phyloP scores from a whole-genome alignment of 2,113 vertebrate species.

The Dipodomys merriami region DNA sequence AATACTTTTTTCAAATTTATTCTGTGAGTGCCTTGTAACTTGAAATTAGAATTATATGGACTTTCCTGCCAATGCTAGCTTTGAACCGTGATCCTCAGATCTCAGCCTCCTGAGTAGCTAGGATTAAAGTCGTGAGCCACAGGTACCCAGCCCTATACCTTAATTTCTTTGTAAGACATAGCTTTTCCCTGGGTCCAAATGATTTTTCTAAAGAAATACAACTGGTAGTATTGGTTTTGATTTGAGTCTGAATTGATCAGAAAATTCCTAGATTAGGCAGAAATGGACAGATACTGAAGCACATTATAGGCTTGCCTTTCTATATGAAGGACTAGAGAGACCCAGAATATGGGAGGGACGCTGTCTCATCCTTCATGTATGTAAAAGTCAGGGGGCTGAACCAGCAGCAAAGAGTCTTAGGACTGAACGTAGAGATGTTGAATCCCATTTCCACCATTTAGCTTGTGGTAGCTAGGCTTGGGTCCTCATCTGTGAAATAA shows the following conservation, averaged over 20 bases:
- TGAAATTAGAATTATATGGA: too few species aligned
- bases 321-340: background rate
- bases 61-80: too few species aligned
- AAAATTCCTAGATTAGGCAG: background rate
- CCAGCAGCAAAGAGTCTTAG: background rate
- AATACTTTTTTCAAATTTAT: too few species aligned
- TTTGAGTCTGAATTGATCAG: background rate
- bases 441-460: background rate
- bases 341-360: background rate
- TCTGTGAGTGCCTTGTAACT: too few species aligned
- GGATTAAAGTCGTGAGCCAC: too few species aligned
- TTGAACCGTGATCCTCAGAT: too few species aligned
- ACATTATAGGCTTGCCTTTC: background rate
- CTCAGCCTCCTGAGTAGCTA: too few species aligned
- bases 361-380: background rate
- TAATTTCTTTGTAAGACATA: background rate
- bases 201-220: background rate
- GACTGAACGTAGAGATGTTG: background rate
- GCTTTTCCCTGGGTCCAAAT: background rate
- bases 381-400: background rate
- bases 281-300: slow-evolving; percentile 29
- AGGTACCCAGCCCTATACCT: too few species aligned
- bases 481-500: background rate
- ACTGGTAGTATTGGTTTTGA: background rate
- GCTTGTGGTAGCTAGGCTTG: background rate